A percentile compares a stretch with the other conserved stretches of the same genome.
These are phyloP conservation scores for Cantharis rufa DNA, from an alignment of 2,888 invertebrate genomes.

Conservation along the genomic window DNA sequence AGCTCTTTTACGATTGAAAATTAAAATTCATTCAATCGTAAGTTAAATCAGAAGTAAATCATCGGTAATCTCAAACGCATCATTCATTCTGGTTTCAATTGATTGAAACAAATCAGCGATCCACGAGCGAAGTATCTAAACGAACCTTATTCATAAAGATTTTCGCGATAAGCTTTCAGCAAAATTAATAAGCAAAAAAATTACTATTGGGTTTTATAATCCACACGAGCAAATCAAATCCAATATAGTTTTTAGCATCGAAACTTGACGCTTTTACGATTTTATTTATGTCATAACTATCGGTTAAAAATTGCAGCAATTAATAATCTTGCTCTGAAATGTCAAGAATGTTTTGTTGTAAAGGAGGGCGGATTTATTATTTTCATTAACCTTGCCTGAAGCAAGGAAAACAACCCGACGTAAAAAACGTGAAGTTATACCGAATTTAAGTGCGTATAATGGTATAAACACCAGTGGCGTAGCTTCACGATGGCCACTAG, in stretches of 20 bases:
- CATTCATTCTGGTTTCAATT: background rate
- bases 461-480: no score
- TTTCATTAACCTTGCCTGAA: background rate
- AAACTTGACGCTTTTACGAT: background rate
- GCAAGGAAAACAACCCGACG: background rate
- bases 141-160: background rate
- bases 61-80: background rate
- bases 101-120: background rate
- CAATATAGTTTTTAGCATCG: background rate
- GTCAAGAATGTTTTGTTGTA: background rate
- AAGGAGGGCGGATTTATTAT: background rate
- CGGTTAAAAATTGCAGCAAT: background rate
- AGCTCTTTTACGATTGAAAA: background rate
- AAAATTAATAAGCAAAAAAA: background rate
- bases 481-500: no score
- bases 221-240: background rate
- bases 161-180: background rate
- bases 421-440: background rate
- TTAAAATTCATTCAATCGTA: background rate
- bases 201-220: background rate
- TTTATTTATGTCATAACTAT: background rate
- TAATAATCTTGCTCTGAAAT: background rate
- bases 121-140: background rate
- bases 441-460: background rate
- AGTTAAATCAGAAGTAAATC: background rate